Evolutionary conservation across 2,888 invertebrate genomes (phyloP).

Genomic region (Masnerella sp.): DNA sequence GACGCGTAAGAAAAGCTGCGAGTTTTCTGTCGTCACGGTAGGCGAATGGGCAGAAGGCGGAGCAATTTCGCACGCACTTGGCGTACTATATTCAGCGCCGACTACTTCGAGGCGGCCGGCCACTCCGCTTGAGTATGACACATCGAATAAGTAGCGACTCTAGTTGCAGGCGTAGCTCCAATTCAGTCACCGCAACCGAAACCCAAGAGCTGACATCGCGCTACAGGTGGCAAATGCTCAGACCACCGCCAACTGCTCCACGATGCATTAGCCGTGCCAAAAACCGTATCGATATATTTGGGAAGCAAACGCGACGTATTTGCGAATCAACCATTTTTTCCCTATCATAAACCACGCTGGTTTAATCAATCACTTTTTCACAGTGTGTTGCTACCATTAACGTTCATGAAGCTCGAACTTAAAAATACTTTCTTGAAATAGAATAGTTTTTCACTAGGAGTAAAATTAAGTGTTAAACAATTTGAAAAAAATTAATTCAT

Average conservation of each 20-base stretch:
- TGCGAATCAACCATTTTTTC: slow-evolving; percentile 26
- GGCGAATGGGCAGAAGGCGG: slow-evolving; percentile 47
- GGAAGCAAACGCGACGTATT: slow-evolving; percentile 34
- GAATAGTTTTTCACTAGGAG: too few species aligned
- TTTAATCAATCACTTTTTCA: slow-evolving; percentile 20
- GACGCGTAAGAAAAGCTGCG: slow-evolving; percentile 53
- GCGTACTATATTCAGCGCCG: slow-evolving; percentile 58
- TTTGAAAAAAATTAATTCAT: too few species aligned
- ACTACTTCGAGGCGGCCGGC: slow-evolving; percentile 50
- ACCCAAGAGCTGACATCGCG: slow-evolving; percentile 61
- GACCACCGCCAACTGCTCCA: slow-evolving; percentile 55
- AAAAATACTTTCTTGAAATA: too few species aligned
- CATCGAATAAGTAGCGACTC: slow-evolving; percentile 58
- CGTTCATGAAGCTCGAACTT: slow-evolving; percentile 7
- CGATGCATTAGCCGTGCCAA: slow-evolving; percentile 55
- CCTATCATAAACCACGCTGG: slow-evolving; percentile 11
- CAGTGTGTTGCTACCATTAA: slow-evolving; percentile 5
- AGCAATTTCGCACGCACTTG: slow-evolving; percentile 58
- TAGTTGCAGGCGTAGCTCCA: slow-evolving; percentile 55
- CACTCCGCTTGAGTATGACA: slow-evolving; percentile 57
- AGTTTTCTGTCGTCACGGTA: slow-evolving; percentile 52
- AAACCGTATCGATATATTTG: slow-evolving; percentile 58
- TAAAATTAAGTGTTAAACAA: too few species aligned
- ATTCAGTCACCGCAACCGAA: slow-evolving; percentile 60
- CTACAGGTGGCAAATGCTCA: slow-evolving; percentile 62